Evolutionary conservation across 2,888 invertebrate genomes (phyloP), one percentile per base, ranked within the genome.

Genomic region (Lacanobia wlatinum): DNA sequence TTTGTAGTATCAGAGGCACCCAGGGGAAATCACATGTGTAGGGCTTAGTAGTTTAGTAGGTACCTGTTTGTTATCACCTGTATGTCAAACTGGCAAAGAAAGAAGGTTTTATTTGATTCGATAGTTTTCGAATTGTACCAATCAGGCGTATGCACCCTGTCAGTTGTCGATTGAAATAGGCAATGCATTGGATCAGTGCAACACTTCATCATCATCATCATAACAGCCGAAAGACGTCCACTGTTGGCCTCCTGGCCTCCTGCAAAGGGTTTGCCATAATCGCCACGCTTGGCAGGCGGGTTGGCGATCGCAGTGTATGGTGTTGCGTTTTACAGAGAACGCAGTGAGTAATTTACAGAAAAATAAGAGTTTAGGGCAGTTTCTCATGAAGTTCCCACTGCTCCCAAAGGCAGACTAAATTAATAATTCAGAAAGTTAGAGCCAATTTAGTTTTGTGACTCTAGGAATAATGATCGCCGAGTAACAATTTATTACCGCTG

Each of bases 21-120:
- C 84, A 69, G 48, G 85, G 84, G 85, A 87, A 87, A 88, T 88
- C 85, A 83, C 67, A 62, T 79, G 58, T 62, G 38, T 34, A 63
- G 62, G 63, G 62, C 69, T 77, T 72, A 73, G 77, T 70, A 52
- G 23, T 18, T 34, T 10, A 56, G 21, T 34, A 72, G 28, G 21
- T 34, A 70, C 76, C n/a, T n/a, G n/a, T n/a, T n/a, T n/a, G n/a
- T n/a, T n/a, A n/a, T n/a, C 70, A 84, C 70, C 62, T 69, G 59
- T 70, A 84, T 65, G 73, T 80, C 78, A 78, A 21, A 69, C 76
- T 78, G 58, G 75, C 81, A 84, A 81, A 82, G 71, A 56, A 38
- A 28, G 18, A 23, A n/a, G 46, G 2, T 69, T 83, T 74, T 77
- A 80, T 82, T 73, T 60, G 61, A 40, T 50, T 66, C 71, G 46